Evolutionary conservation across 2,797 vertebrate species (phyloP).

Genomic region (Esox masquinongy): DNA sequence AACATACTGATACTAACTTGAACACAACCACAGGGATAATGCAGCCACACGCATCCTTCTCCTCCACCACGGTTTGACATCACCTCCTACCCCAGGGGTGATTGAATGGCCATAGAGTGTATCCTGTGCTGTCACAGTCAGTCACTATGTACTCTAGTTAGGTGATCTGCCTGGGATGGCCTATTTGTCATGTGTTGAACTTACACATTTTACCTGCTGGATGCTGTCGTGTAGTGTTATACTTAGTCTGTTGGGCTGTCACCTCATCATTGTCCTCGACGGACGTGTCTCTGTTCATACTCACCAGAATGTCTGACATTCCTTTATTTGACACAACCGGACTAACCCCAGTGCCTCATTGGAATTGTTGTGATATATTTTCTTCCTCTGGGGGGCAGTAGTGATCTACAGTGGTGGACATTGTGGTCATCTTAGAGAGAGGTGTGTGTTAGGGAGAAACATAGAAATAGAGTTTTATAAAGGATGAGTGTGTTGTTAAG

Average conservation of each 20-base stretch:
- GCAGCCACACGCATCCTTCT: slow-evolving; percentile 13
- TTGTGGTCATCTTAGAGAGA: slow-evolving; percentile 9
- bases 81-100: not conserved
- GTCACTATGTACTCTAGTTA: not conserved
- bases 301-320: not conserved
- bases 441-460: not conserved
- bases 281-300: not conserved
- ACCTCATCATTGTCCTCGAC: not conserved
- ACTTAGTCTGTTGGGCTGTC: not conserved
- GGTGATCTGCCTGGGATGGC: not conserved
- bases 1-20: slow-evolving; percentile 43
- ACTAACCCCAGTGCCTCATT: not conserved
- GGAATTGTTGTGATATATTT: slow-evolving; percentile 20
- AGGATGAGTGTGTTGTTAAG: slow-evolving; percentile 1
- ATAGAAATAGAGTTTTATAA: not conserved
- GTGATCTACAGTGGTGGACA: slow-evolving; percentile 54
- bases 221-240: not conserved
- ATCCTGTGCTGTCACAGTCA: not conserved
- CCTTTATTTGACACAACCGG: not conserved
- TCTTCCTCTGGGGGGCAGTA: slow-evolving; percentile 84
- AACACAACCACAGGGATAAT: slow-evolving; percentile 36
- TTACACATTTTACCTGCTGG: not conserved
- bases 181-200: not conserved
- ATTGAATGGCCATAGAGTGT: not conserved
- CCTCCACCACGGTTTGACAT: slow-evolving; percentile 29